These are phyloP conservation scores for Mesembrinibis cayennensis DNA, from an alignment of 2,113 vertebrate genomes.

Conservation along the genomic window DNA sequence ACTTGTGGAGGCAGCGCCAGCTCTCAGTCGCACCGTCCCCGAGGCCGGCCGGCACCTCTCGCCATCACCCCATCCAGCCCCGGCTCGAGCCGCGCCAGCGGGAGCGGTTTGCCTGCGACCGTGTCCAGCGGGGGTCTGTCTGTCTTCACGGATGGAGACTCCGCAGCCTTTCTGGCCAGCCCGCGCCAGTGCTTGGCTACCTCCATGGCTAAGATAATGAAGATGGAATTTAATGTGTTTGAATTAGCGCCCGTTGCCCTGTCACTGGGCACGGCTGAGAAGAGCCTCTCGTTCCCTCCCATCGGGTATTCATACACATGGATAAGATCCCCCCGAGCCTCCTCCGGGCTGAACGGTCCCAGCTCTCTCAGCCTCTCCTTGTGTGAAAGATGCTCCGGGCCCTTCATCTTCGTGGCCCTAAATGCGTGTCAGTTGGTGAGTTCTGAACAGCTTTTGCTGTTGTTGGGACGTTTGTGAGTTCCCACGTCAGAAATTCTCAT, in stretches of 20 bases:
- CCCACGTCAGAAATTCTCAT: background rate
- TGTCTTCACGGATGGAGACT: background rate
- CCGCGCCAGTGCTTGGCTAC: background rate
- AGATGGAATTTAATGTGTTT: background rate
- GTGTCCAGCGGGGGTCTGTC: background rate
- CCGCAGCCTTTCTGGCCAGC: background rate
- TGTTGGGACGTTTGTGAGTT: background rate
- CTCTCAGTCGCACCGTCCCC: background rate
- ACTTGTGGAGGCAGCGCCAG: background rate
- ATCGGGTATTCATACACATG: background rate
- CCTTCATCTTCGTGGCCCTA: background rate
- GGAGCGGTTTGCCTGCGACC: background rate
- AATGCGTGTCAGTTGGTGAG: background rate
- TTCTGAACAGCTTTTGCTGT: background rate
- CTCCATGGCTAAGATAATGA: background rate
- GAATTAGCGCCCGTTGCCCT: background rate
- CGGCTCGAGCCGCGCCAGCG: background rate
- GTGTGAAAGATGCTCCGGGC: background rate
- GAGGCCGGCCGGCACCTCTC: background rate
- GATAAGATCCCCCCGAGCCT: background rate
- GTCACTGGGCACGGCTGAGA: rapidly evolving
- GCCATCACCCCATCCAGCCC: background rate
- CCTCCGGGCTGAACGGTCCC: background rate
- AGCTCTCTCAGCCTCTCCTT: too few relatives aligned
- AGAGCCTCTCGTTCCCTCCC: background rate